These are phyloP conservation scores for Linepithema humile DNA, from an alignment of 1,140 invertebrate species.

Conservation along the genomic window DNA sequence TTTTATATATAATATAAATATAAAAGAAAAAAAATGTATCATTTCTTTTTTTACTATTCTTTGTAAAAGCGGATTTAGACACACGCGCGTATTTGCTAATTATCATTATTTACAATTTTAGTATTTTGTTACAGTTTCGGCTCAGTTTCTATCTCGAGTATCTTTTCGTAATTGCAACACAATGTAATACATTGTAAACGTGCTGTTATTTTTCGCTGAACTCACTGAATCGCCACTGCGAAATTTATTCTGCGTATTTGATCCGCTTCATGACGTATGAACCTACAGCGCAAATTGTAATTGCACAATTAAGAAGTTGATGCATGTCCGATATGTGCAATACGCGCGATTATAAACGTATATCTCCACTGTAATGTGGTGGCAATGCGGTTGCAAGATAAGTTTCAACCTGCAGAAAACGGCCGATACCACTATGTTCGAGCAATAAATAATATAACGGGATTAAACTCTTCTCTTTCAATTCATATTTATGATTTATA, in stretches of 20 bases:
- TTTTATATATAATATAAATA: background rate
- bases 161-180: background rate
- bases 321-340: background rate
- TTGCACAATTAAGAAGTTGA: conserved; percentile 6
- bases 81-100: background rate
- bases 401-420: background rate
- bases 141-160: background rate
- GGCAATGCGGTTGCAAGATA: conserved; percentile 10
- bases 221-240: background rate
- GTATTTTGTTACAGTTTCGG: background rate
- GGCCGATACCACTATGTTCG: background rate
- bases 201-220: background rate
- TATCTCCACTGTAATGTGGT: background rate
- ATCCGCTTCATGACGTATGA: background rate
- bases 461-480: background rate
- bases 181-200: background rate
- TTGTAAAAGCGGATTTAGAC: too few species aligned
- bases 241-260: background rate
- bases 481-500: background rate
- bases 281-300: background rate
- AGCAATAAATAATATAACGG: background rate
- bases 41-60: too few species aligned
- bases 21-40: background rate
- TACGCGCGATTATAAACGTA: background rate
- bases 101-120: background rate